Conservation (phyloP, 2,797 vertebrate species). For the Coracias cyanogaster region DNA sequence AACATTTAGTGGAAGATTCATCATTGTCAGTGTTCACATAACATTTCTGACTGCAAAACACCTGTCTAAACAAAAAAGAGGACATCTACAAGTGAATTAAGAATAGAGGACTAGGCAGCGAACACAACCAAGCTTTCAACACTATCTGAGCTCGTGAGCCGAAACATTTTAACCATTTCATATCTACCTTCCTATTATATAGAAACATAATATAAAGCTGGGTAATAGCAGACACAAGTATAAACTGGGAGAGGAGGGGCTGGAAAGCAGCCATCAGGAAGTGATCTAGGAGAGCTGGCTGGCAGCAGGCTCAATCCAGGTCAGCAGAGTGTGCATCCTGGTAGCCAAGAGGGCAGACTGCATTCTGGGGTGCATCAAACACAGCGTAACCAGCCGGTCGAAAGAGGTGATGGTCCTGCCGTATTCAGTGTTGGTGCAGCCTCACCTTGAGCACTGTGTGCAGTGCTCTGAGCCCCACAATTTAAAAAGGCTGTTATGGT, state of each 20-base stretch:
- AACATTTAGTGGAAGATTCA: background rate
- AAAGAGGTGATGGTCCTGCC: rapidly evolving
- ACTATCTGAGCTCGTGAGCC: background rate
- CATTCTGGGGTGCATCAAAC: background rate
- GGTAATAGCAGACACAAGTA: background rate
- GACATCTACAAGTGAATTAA: background rate
- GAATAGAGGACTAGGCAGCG: background rate
- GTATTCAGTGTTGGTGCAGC: rapidly evolving
- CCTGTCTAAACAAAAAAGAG: background rate
- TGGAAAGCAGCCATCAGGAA: background rate
- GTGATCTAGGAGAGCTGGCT: background rate
- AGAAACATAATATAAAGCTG: background rate
- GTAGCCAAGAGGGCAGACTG: background rate
- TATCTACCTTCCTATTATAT: background rate
- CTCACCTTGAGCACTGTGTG: background rate
- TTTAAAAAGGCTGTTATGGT: background rate
- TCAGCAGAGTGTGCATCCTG: background rate
- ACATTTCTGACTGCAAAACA: background rate
- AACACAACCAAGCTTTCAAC: background rate
- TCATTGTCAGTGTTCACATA: background rate
- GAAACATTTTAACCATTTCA: background rate
- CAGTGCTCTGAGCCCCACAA: background rate
- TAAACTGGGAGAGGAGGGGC: background rate
- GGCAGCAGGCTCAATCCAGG: background rate
- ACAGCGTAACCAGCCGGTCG: rapidly evolving